Base-by-base conservation (phyloP, 2,797 vertebrate species). In the Rachycentron canadum region DNA sequence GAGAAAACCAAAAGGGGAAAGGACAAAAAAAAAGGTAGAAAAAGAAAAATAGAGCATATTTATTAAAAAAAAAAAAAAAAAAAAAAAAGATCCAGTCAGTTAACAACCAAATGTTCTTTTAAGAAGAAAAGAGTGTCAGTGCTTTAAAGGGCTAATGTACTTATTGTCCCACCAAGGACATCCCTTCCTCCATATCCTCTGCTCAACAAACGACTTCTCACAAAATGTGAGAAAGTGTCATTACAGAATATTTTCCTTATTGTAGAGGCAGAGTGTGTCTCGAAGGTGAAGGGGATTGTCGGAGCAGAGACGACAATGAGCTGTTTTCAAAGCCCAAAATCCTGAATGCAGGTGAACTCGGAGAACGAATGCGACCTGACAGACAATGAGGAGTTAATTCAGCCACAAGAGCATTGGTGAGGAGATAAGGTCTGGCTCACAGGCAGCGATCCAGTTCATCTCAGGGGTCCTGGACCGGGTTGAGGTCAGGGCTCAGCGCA, bases 151-250 rank as follows among this genome's bases (percentile, higher is more conserved):
- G 71, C 52, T 71, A 63, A 74, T 77, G 52, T 41, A 16, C 28
- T 36, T 40, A 63, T 79, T 82, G 76, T 52, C 8, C 5, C 34
- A 38, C 59, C 72, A 82, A 82, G 85, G 82, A 71, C 82, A 55
- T 2, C n/a, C 17, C 8, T 19, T 25, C 16, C 34, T 79, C 60
- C 7, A 14, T 3, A 47, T 41, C 17, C 23, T 60, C 16, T 55
- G 19, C 26, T 47, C n/a, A 63, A 23, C 52, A 50, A 45, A 69
- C 12, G 1, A 14, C 21, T 50, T 23, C 13, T 26, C 40, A 36
- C 61, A 50, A 73, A 25, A 68, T 47, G 25, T 21, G 23, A 63
- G 12, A 41, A 77, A 14, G 43, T n/a, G 52, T 62, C 38, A 61
- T 61, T 12, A 45, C 43, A 49, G 45, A 69, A 72, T 55, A 67